Conservation (phyloP, 2,888 invertebrate species). For the Hirtodrosophila cameraria region DNA sequence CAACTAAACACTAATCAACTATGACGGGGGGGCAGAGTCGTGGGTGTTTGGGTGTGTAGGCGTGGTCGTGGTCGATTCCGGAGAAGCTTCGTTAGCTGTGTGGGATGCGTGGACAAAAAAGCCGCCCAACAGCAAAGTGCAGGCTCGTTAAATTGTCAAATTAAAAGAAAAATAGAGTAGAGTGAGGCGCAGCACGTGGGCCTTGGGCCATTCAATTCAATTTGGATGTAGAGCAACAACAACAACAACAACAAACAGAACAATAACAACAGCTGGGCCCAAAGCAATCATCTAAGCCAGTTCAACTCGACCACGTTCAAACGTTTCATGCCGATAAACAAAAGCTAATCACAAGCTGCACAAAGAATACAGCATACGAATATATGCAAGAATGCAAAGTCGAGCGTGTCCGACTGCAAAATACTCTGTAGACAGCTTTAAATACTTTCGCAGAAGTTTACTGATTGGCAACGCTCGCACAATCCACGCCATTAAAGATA, state of each 20-base stretch:
- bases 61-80: conserved; percentile 18
- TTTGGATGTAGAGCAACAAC: conserved; percentile 23
- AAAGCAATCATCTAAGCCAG: conserved; percentile 3
- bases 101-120: conserved; percentile 35
- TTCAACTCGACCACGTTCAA: conserved; percentile 45
- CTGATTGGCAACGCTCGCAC: no score
- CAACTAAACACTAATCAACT: not conserved
- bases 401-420: no score
- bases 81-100: conserved; percentile 7
- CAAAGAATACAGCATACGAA: not conserved
- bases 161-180: conserved; percentile 37
- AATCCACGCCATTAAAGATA: no score
- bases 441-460: no score
- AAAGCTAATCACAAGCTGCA: conserved; percentile 7
- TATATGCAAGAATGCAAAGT: conserved; percentile 69
- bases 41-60: no score
- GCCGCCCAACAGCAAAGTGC: conserved; percentile 30
- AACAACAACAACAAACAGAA: conserved; percentile 27
- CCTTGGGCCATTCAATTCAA: conserved; percentile 23
- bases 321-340: conserved; percentile 39
- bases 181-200: conserved; percentile 28
- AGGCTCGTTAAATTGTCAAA: conserved; percentile 65
- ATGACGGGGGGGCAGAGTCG: not conserved
- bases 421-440: no score
- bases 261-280: conserved; percentile 44